Evolutionary conservation across 92 coral and sea anemone genomes (phyloP).

Genomic region (Palythoa caribaeorum): DNA sequence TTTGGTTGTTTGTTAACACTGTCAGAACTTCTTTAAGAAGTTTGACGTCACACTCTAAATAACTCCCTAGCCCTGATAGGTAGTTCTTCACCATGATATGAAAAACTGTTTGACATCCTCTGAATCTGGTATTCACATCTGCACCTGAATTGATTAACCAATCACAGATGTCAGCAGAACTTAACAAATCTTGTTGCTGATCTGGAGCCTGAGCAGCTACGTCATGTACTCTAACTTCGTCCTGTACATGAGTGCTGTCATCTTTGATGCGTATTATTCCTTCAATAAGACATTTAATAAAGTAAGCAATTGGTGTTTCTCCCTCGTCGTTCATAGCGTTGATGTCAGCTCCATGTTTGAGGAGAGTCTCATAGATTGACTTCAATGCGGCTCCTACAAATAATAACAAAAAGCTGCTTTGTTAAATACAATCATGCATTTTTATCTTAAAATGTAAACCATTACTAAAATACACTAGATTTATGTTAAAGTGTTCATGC

Average conservation of each 20-base stretch:
- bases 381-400: too few species aligned
- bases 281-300: background rate
- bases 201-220: background rate
- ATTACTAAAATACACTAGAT: too few species aligned
- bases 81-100: background rate
- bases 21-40: background rate
- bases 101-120: background rate
- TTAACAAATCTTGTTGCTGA: background rate
- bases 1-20: too few species aligned
- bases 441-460: too few species aligned
- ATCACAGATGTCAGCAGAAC: too few species aligned
- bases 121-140: too few species aligned
- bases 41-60: background rate
- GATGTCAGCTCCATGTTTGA: background rate
- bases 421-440: too few species aligned
- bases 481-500: too few species aligned
- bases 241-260: background rate
- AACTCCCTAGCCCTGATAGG: background rate
- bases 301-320: conserved; percentile 5
- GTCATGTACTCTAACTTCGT: background rate
- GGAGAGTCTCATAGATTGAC: too few species aligned
- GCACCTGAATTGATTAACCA: too few species aligned
- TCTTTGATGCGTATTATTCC: background rate
- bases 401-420: too few species aligned
- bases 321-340: background rate